Evolutionary conservation across 2,888 invertebrate species (phyloP).

Genomic region (Archips crataeganus): DNA sequence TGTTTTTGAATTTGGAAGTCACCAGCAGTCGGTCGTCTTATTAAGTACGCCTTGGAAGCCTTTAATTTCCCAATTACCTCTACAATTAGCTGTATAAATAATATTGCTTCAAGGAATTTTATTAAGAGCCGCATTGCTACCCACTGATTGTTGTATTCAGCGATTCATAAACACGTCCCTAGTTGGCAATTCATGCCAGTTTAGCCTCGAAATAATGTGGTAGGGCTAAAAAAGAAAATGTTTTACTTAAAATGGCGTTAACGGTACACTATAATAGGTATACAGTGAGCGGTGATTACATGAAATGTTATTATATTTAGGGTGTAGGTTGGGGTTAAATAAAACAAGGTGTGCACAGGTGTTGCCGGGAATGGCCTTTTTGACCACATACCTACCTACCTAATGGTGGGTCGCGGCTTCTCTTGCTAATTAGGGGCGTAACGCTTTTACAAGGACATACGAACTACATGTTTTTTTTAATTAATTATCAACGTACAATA

Average conservation of each 20-base stretch:
- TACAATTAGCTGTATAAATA: constrained; percentile 32
- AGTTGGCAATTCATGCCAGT: not conserved
- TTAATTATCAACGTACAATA: constrained; percentile 47
- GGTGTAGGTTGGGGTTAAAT: constrained; percentile 37
- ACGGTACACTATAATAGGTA: not conserved
- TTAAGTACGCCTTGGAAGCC: constrained; percentile 38
- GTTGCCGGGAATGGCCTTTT: constrained; percentile 49
- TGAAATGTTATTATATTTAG: constrained; percentile 33
- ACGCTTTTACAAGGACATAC: constrained; percentile 49
- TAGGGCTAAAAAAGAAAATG: not conserved
- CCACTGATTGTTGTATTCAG: constrained; percentile 3
- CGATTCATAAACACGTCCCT: not conserved
- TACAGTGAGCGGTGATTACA: constrained; percentile 14
- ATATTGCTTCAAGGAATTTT: constrained; percentile 4
- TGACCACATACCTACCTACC: constrained; percentile 52
- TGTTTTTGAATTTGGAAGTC: constrained; percentile 74
- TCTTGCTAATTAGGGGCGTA: constrained; percentile 56
- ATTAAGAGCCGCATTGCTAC: not conserved
- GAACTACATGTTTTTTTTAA: constrained; percentile 45
- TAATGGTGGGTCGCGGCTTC: constrained; percentile 48
- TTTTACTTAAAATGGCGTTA: constrained; percentile 12
- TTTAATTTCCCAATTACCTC: constrained; percentile 36
- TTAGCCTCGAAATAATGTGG: constrained; percentile 6
- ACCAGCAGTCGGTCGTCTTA: constrained; percentile 48
- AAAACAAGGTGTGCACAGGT: constrained; percentile 52